Percentiles rank a stretch among this genome's conserved stretches.
Conservation (phyloP, 1,140 invertebrate genomes). For the Cydia fagiglandana region DNA sequence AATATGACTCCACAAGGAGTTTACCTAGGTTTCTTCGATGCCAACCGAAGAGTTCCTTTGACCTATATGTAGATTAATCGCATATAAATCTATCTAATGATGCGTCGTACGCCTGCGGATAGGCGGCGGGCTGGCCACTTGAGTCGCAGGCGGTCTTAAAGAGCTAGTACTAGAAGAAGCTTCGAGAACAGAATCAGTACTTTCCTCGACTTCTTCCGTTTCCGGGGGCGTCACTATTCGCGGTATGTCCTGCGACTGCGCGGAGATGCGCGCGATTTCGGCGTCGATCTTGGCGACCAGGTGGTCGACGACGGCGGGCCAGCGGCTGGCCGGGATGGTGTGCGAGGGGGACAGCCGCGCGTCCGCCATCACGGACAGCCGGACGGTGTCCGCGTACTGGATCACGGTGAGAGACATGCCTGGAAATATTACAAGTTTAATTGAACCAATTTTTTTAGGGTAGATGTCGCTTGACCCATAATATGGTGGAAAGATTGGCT, state of each 20-base stretch:
- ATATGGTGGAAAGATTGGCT: no score
- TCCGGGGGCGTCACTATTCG: constrained; percentile 21
- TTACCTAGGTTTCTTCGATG: not conserved
- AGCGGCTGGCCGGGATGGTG: constrained; percentile 58
- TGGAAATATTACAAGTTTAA: constrained; percentile 48
- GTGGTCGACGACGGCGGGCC: constrained; percentile 61
- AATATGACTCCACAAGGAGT: not conserved
- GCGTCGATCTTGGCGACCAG: constrained; percentile 62
- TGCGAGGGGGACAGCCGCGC: constrained; percentile 83
- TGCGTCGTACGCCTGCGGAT: constrained; percentile 40
- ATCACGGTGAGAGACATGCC: constrained; percentile 88
- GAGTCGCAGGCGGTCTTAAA: constrained; percentile 40
- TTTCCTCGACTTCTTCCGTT: not conserved
- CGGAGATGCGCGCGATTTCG: constrained; percentile 59
- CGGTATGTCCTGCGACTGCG: constrained; percentile 39
- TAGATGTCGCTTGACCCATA: no score
- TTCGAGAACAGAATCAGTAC: constrained; percentile 12
- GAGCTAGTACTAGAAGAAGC: constrained; percentile 33
- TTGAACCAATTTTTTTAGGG: no score
- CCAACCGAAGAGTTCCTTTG: constrained; percentile 3
- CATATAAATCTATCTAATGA: constrained; percentile 33
- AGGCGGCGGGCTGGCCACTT: constrained; percentile 46
- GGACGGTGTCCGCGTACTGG: constrained; percentile 84
- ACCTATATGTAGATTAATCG: not conserved
- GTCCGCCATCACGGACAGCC: constrained; percentile 88